Percentiles rank a stretch among this genome's conserved stretches.
phyloP scores from a whole-genome alignment of 2,797 vertebrate genomes.

The Tragelaphus oryx region DNA sequence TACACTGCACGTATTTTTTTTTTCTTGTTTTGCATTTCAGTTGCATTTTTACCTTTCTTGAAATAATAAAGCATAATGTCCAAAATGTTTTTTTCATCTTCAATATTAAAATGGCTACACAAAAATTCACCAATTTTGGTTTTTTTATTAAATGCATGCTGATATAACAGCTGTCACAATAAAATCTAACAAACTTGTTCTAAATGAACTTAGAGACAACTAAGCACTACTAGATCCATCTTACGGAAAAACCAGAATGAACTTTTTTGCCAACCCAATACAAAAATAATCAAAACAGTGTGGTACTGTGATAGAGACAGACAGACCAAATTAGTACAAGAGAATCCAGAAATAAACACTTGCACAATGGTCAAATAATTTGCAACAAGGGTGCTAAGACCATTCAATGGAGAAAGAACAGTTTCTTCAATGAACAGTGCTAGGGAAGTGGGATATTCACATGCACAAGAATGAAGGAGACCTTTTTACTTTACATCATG shows the following conservation, averaged over 20 bases:
- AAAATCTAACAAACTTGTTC: not conserved
- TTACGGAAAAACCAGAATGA: not conserved
- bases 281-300: not conserved
- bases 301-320: not conserved
- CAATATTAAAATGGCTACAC: not conserved
- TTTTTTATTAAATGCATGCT: not conserved
- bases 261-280: not conserved
- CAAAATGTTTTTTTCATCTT: not conserved
- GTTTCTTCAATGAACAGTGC: not conserved
- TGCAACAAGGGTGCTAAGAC: not conserved
- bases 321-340: not conserved
- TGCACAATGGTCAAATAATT: not conserved
- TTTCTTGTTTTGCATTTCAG: not conserved
- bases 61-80: not conserved
- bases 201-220: not conserved
- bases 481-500: not conserved
- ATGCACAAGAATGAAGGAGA: not conserved
- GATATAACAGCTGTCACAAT: not conserved
- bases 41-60: not conserved
- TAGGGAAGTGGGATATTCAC: not conserved
- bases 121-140: not conserved
- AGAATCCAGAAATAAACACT: not conserved
- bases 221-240: not conserved
- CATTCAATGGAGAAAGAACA: not conserved
- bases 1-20: not conserved